A percentile compares a stretch with the other conserved stretches of the same genome.
phyloP scores from a whole-genome alignment of 2,888 invertebrate species.

The Steromphala cineraria region DNA sequence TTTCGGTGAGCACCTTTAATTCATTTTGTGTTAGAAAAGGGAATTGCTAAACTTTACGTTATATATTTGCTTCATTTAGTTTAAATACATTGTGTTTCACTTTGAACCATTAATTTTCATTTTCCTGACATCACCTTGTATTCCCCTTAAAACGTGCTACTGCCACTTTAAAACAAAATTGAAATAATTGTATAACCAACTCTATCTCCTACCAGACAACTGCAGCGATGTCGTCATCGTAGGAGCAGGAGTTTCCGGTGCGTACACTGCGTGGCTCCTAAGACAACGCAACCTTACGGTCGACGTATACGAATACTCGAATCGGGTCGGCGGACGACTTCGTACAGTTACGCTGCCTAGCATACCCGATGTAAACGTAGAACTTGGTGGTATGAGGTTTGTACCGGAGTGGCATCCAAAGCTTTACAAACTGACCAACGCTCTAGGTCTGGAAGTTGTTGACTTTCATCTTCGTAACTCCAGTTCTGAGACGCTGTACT shows the following conservation, averaged over 20 bases:
- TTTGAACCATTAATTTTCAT: too few relatives aligned
- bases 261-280: constrained; percentile 38
- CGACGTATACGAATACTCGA: constrained; percentile 37
- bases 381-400: constrained; percentile 43
- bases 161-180: too few relatives aligned
- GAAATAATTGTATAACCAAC: too few relatives aligned
- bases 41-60: too few relatives aligned
- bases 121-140: too few relatives aligned
- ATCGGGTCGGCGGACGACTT: constrained; percentile 38
- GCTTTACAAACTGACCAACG: constrained; percentile 24
- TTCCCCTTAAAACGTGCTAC: too few relatives aligned
- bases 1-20: too few relatives aligned
- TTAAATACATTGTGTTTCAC: too few relatives aligned
- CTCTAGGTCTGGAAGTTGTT: constrained; percentile 30
- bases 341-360: constrained; percentile 31
- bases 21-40: too few relatives aligned
- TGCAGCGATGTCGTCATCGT: constrained; percentile 37
- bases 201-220: background rate
- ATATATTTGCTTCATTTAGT: too few relatives aligned
- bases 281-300: constrained; percentile 23
- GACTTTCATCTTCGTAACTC: constrained; percentile 25
- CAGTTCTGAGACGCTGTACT: constrained; percentile 6
- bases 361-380: constrained; percentile 38
- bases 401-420: constrained; percentile 9
- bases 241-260: constrained; percentile 38